Base-by-base conservation (phyloP, 2,113 vertebrate genomes). In the Dromas ardeola region DNA sequence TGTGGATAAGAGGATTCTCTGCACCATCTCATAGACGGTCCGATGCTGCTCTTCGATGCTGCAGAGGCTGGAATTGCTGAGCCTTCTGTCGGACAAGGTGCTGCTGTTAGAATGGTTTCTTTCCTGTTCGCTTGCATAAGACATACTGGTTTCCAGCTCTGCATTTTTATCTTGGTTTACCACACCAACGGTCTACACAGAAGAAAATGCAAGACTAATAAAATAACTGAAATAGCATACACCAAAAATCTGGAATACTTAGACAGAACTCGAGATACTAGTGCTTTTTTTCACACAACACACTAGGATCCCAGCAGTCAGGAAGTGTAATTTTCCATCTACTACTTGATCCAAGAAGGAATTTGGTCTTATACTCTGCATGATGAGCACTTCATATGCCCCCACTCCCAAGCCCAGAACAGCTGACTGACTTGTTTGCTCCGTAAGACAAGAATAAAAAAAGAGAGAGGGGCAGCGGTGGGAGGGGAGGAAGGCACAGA, bases 1-100 rank as follows among this genome's bases (percentile, higher is more conserved):
- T 1, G 99, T 99, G 83, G 99, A 99, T 36, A 99, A 93, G 29
- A 99, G 98, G 92, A 99, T 99, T 83, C 96, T 97, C 77, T 99
- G 99, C 96, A 99, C 99, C 99, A 99, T 99, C 74, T 99, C 99
- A 13, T 99, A 99, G 53, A 99, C 99, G 0, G 94, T 38, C 2
- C 98, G 98, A 71, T 99, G 98, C 93, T 99, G 99, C 95, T 99
- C 99, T 43, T 99, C 99, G 3, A 99, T 98, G 97, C 99, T 99
- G 97, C 99, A 99, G 62, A 99, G 97, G 97, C 99, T 99, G 91
- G 98, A 99, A 93, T 96, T 98, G 80, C 99, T 99, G 96, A 98
- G 98, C 86, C 99, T 98, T 47, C 99, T 98, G 83, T 99, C 99
- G 0, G 98, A 99, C 92, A 99, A 93, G 4, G 98, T 99, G 98